A percentile compares a stretch with the other conserved stretches of the same genome.
Evolutionary conservation across 2,797 vertebrate species (phyloP).

Genomic region (Petrocephalus sullivani): DNA sequence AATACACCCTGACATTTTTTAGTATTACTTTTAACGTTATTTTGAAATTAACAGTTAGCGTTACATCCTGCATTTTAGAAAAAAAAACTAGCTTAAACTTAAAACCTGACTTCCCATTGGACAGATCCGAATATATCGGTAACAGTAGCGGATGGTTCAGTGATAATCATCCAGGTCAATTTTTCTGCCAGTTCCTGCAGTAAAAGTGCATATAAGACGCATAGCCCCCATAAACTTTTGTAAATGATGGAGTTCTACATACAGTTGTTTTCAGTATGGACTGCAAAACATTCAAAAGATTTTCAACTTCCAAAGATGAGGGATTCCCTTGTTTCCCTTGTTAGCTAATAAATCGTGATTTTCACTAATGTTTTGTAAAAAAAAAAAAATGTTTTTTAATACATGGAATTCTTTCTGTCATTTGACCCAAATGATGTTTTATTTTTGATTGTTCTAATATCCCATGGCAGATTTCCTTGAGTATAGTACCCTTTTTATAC

Average conservation of each 20-base stretch:
- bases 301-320: constrained; percentile 23
- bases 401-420: constrained; percentile 21
- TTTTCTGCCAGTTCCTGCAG: constrained; percentile 37
- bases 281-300: neutral
- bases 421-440: constrained; percentile 37
- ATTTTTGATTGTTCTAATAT: constrained; percentile 54
- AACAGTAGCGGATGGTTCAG: constrained; percentile 74
- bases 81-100: constrained; percentile 57
- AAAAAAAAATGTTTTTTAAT: neutral
- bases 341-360: constrained; percentile 8
- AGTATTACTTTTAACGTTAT: constrained; percentile 52
- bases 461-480: constrained; percentile 59
- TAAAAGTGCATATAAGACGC: neutral
- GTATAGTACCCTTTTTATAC: constrained; percentile 64
- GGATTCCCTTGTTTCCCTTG: constrained; percentile 5
- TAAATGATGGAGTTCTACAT: neutral
- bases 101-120: constrained; percentile 61
- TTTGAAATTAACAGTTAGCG: constrained; percentile 65
- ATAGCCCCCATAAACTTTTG: neutral
- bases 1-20: constrained; percentile 54
- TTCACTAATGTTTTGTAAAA: constrained; percentile 15
- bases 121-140: constrained; percentile 78
- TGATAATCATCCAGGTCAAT: constrained; percentile 68
- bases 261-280: constrained; percentile 5
- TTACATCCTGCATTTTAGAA: constrained; percentile 50